Evolutionary conservation across 2,888 invertebrate species (phyloP).

Genomic region (Serripes groenlandicus): DNA sequence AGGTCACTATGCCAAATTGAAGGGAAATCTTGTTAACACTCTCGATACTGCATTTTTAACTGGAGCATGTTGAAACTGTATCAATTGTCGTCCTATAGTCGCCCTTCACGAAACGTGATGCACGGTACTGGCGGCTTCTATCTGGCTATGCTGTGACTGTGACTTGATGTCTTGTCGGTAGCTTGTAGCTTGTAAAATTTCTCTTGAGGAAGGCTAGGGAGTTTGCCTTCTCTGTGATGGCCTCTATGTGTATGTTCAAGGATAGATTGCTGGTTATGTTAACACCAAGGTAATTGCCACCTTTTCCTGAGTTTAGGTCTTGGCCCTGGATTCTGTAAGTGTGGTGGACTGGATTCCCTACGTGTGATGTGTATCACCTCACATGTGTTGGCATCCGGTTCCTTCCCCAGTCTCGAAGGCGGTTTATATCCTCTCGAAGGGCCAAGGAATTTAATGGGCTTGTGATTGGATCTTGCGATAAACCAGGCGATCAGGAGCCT

Average conservation of each 20-base stretch:
- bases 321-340: no score
- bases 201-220: background rate
- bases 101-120: no score
- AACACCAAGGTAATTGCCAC: slow-evolving; percentile 4
- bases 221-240: no score
- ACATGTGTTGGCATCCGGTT: background rate
- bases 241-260: no score
- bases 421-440: background rate
- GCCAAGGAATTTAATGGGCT: background rate
- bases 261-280: no score
- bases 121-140: no score
- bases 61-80: background rate
- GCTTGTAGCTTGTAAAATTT: background rate
- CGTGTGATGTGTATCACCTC: slow-evolving; percentile 1
- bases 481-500: background rate
- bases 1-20: no score
- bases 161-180: background rate
- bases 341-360: background rate
- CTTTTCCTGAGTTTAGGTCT: background rate
- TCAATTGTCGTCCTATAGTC: no score
- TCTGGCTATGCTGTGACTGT: no score
- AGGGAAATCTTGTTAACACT: no score
- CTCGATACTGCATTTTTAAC: no score
- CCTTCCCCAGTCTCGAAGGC: background rate
- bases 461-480: no score